Evolutionary conservation across 2,888 invertebrate species (phyloP), one percentile per base, ranked within the genome.

Genomic region (Pammene aurita): DNA sequence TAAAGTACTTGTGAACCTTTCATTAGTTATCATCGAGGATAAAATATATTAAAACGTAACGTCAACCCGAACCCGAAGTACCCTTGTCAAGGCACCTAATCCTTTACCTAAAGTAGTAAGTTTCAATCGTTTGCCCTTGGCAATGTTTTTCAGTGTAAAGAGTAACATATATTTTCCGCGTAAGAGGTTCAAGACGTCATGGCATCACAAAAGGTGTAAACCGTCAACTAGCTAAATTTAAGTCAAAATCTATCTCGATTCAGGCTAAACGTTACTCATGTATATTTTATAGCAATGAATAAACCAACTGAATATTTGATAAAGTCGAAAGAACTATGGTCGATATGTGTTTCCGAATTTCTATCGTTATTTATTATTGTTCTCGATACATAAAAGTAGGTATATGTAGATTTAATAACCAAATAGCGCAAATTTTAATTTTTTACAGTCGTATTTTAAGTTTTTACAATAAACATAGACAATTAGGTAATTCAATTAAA

Each of bases 241-340:
- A 68, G 64, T 64, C 68, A 46, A 69, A 69, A 64, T 69, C 58
- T 41, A 69, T 69, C 65, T 65, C 65, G 41, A 69, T 60, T 69
- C 64, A 60, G 26, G 57, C 58, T 16, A 65, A 69, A 42, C 67
- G 65, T 34, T 60, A 60, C 64, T 65, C 64, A 65, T 69, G 65
- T 69, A 55, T 69, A 60, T 69, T 69, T 69, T 60, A 69, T 65
- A 41, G 41, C 65, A 38, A 65, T 65, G 69, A 65, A 69, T 69
- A 65, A 69, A 69, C 60, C 60, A 69, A 48, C 46, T n/a, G 63
- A 68, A 54, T 54, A 26, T 65, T 55, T 16, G 44, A 55, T 60
- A 55, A 44, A n/a, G 54, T 26, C 26, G 26, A 26, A 2, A 26
- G 26, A 26, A 26, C 26, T 26, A 26, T 26, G 26, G 26, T 26